phyloP scores from a whole-genome alignment of 1,140 invertebrate genomes.

The Magallana angulata region DNA sequence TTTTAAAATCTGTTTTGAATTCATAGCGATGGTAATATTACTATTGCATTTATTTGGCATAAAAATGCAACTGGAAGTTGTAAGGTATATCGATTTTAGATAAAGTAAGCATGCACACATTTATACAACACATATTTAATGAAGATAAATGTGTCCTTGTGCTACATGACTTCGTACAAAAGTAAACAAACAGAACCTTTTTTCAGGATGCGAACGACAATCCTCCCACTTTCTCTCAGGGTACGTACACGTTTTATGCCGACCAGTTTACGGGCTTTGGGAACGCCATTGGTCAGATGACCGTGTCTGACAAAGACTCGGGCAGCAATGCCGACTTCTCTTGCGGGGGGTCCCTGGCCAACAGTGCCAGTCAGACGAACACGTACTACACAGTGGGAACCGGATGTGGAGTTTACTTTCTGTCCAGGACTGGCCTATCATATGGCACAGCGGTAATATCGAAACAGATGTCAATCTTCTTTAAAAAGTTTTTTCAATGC shows the following conservation, averaged over 20 bases:
- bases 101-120: too few relatives aligned
- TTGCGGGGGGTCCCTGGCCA: slow-evolving; percentile 37
- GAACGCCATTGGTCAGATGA: slow-evolving; percentile 36
- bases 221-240: slow-evolving; percentile 32
- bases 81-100: too few relatives aligned
- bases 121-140: too few relatives aligned
- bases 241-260: slow-evolving; percentile 42
- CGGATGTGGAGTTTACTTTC: slow-evolving; percentile 48
- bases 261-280: slow-evolving; percentile 51
- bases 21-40: too few relatives aligned
- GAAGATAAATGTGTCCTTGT: too few relatives aligned
- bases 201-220: slow-evolving; percentile 56
- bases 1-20: too few relatives aligned
- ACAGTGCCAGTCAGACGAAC: slow-evolving; percentile 8
- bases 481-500: too few relatives aligned
- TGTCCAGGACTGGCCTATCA: slow-evolving; percentile 38
- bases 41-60: too few relatives aligned
- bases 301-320: slow-evolving; percentile 44
- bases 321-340: slow-evolving; percentile 45
- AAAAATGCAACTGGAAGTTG: too few relatives aligned
- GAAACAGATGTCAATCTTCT: too few relatives aligned
- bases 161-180: too few relatives aligned
- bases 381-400: slow-evolving; percentile 47
- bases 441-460: slow-evolving; percentile 44
- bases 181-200: too few relatives aligned